Percentiles rank a stretch among this genome's conserved stretches.
phyloP scores from a whole-genome alignment of 2,888 invertebrate species.

The Siphlonurus alternatus region DNA sequence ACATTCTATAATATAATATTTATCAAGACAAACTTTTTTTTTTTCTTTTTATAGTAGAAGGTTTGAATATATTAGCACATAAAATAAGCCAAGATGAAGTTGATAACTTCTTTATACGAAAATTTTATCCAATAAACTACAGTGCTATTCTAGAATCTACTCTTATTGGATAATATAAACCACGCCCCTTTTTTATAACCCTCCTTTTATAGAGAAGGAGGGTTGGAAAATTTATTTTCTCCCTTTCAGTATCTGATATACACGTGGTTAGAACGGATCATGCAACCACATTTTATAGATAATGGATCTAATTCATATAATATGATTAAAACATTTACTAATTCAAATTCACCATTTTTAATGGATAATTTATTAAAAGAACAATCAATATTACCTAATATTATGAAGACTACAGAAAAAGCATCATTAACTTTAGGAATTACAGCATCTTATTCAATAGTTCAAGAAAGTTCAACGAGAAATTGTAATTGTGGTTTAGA shows the following conservation, averaged over 20 bases:
- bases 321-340: background rate
- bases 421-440: background rate
- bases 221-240: too few relatives aligned
- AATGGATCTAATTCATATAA: background rate
- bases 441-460: background rate
- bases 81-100: too few relatives aligned
- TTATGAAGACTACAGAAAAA: too few relatives aligned
- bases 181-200: background rate
- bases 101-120: background rate
- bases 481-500: background rate
- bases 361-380: background rate
- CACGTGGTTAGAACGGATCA: background rate
- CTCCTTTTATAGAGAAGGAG: background rate
- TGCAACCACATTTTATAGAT: background rate
- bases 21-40: too few relatives aligned
- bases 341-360: background rate
- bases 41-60: too few relatives aligned
- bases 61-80: conserved; percentile 3
- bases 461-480: background rate
- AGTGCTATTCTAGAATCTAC: background rate
- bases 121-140: background rate
- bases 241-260: too few relatives aligned
- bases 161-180: background rate
- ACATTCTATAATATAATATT: too few relatives aligned
- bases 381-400: background rate